phyloP scores from a whole-genome alignment of 2,797 vertebrate genomes.

The Ficedula albicollis region DNA sequence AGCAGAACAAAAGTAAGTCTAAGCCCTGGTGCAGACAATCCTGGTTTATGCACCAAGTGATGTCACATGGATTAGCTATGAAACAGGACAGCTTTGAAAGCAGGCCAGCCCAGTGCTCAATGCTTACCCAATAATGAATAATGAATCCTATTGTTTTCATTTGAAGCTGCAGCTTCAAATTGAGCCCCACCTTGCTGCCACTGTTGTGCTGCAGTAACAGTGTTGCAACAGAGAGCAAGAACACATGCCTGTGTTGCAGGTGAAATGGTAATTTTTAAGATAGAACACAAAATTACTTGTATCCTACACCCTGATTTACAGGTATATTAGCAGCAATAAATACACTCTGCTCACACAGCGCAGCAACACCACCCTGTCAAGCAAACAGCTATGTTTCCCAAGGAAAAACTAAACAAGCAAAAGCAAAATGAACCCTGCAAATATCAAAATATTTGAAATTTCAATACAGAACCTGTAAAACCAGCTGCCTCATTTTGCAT shows the following conservation, averaged over 20 bases:
- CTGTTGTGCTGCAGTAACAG: rapidly evolving
- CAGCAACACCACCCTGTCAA: not conserved
- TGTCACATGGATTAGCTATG: not conserved
- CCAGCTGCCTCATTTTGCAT: not conserved
- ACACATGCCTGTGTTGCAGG: not conserved
- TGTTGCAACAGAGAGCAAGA: not conserved
- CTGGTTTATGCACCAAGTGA: not conserved
- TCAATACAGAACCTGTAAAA: not conserved
- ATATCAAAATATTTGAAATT: not conserved
- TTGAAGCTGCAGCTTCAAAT: not conserved
- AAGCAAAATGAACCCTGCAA: not conserved
- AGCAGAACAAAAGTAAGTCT: not conserved
- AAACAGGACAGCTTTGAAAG: not conserved
- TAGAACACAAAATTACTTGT: not conserved
- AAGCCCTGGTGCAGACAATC: not conserved
- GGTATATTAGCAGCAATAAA: not conserved
- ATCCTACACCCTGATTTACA: not conserved
- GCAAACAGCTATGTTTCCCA: not conserved
- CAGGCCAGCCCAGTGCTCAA: not conserved
- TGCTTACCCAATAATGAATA: not conserved
- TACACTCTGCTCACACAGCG: not conserved
- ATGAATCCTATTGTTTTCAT: not conserved
- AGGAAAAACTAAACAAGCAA: not conserved
- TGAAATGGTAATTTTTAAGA: not conserved
- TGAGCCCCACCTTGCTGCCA: not conserved